phyloP scores from a whole-genome alignment of 2,888 invertebrate genomes.

The Lysandra bellargus region DNA sequence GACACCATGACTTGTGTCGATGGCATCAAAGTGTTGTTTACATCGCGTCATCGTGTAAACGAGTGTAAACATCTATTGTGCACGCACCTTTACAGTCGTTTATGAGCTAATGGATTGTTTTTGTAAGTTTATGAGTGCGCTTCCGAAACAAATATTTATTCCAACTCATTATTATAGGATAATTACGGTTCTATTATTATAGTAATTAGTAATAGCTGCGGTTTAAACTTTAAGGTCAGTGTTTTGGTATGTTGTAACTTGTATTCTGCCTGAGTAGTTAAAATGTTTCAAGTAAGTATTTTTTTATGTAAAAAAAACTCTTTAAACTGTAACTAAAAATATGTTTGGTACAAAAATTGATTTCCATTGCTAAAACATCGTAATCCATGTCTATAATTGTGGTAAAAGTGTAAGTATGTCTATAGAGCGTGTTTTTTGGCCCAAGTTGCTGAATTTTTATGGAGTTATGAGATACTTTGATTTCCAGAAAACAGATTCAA shows the following conservation, averaged over 20 bases:
- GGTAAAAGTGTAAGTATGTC: too few relatives aligned
- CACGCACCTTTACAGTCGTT: slow-evolving; percentile 6
- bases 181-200: neutral
- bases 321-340: too few relatives aligned
- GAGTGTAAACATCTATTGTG: slow-evolving; percentile 1
- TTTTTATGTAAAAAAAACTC: too few relatives aligned
- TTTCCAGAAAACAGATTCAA: too few relatives aligned
- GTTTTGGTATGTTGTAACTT: neutral
- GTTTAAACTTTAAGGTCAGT: neutral
- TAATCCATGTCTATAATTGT: too few relatives aligned
- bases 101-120: slow-evolving; percentile 28
- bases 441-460: too few relatives aligned
- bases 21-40: neutral
- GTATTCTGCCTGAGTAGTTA: neutral
- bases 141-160: slow-evolving; percentile 1
- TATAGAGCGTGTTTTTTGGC: too few relatives aligned
- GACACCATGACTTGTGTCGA: neutral
- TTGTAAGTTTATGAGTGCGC: neutral
- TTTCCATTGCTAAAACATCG: too few relatives aligned
- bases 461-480: too few relatives aligned
- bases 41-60: neutral
- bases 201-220: neutral
- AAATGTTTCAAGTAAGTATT: neutral
- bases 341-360: too few relatives aligned
- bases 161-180: neutral